Base-by-base conservation (phyloP, 2,888 invertebrate species). In the Cosmorhoe ocellata region DNA sequence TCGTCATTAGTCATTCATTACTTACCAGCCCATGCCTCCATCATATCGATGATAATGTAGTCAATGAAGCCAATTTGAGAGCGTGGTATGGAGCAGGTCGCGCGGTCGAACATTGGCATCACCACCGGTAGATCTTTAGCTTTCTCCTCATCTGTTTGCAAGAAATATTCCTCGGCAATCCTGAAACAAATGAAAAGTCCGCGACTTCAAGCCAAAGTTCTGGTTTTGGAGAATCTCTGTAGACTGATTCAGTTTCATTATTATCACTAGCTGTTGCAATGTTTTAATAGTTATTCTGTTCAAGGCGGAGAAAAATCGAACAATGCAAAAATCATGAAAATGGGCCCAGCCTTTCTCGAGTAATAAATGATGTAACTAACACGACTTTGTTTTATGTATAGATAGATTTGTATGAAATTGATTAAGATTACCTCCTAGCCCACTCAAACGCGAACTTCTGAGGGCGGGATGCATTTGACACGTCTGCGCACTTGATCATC, bases 401-500 rank as follows among this genome's bases (percentile, higher is more conserved):
- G 2, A 18, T 3, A 3, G 4, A 18, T 24, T 24, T 24, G 24
- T 24, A 24, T 5, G 24, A 24, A 7, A 24, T 24, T 24, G 3
- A 3, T 24, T 24, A 7, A 6, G 2, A 7, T 24, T 70, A 91
- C 91, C 91, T 92, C 64, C 95, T 92, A 0, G 98, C 97, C 99
- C 99, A 99, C 82, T 98, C 97, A 31, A 96, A 93, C 67, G 96
- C 96, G 59, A 93, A 92, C 58, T 93, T 91, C 68, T 97, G 91
- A 0, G 98, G 98, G 50, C 99, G 90, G 1, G 97, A 95, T 0
- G 99, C 99, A 89, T 99, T 99, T 55, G 98, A 98, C 22, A 99
- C 98, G 81, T 99, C 99, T 0, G 99, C 98, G 79, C 98, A 98
- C 82, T 99, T 99, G 75, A 99, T 98, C 91, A 99, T 94, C 97